These are phyloP conservation scores for Apogon talboti DNA, from an alignment of 2,797 vertebrate genomes.

Conservation along the genomic window DNA sequence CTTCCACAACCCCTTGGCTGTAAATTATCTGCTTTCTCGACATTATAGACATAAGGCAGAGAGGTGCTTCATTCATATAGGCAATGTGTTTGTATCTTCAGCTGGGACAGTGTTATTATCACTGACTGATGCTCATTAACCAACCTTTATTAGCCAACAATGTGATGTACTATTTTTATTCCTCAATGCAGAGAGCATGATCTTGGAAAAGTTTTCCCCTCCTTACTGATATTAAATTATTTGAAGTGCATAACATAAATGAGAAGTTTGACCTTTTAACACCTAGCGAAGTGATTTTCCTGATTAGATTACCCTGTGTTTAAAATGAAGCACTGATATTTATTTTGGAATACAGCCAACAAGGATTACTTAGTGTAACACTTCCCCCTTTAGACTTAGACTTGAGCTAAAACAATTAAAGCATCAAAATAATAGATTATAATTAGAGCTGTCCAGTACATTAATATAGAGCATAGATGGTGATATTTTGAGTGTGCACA, in stretches of 20 bases:
- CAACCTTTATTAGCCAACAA: constrained; percentile 32
- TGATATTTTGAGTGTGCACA: constrained; percentile 43
- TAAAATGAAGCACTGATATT: constrained; percentile 39
- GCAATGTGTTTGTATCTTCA: constrained; percentile 44
- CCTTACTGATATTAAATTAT: constrained; percentile 26
- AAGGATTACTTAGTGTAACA: constrained; percentile 37
- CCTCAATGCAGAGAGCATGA: background rate
- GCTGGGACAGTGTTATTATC: constrained; percentile 44
- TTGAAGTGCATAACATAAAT: constrained; percentile 31
- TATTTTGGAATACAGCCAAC: constrained; percentile 33
- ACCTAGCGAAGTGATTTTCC: constrained; percentile 16
- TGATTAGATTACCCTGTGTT: constrained; percentile 23
- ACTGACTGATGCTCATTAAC: constrained; percentile 47
- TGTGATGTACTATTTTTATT: constrained; percentile 9
- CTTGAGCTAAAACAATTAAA: constrained; percentile 60
- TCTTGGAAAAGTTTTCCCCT: constrained; percentile 23
- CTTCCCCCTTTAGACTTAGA: constrained; percentile 29
- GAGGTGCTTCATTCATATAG: constrained; percentile 24
- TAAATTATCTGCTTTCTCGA: constrained; percentile 54
- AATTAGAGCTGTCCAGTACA: constrained; percentile 57
- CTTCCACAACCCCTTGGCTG: constrained; percentile 38
- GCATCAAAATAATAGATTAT: constrained; percentile 53
- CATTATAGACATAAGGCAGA: constrained; percentile 34
- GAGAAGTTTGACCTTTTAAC: constrained; percentile 51
- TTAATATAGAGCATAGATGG: constrained; percentile 21